phyloP scores from a whole-genome alignment of 2,888 invertebrate genomes.

The Himalopsyche tibetana region DNA sequence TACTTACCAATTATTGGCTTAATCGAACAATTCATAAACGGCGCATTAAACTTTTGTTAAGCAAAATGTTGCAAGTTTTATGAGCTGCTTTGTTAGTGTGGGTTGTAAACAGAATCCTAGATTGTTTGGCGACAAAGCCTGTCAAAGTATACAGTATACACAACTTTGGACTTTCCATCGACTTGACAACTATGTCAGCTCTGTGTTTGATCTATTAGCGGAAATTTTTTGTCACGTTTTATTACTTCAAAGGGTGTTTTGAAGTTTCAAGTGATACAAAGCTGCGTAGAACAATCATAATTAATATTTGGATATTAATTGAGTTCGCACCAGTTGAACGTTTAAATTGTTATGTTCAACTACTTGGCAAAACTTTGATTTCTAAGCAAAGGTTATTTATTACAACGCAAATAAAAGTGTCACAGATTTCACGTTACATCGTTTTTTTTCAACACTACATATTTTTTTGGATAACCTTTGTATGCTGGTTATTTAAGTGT shows the following conservation, averaged over 20 bases:
- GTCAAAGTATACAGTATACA: conserved; percentile 21
- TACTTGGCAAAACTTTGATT: no score
- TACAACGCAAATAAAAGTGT: no score
- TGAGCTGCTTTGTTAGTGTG: conserved; percentile 12
- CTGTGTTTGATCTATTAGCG: conserved; percentile 11
- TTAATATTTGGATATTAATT: no score
- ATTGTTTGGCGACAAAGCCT: conserved; percentile 38
- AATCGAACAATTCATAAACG: neutral
- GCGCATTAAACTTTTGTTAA: neutral
- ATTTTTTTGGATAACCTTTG: no score
- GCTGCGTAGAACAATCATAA: no score
- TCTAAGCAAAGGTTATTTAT: no score
- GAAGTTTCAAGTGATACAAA: no score
- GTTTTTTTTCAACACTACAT: no score
- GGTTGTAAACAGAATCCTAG: conserved; percentile 27
- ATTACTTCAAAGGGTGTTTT: neutral
- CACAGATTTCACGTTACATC: no score
- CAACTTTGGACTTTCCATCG: conserved; percentile 33
- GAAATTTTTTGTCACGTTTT: conserved; percentile 5
- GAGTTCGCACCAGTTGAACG: no score
- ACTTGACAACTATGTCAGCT: conserved; percentile 19
- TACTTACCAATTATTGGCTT: neutral
- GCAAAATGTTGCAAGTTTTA: conserved; percentile 27
- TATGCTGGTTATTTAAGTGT: no score
- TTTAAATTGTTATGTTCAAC: no score